phyloP scores from a whole-genome alignment of 2,797 vertebrate genomes.

The Urocyon cinereoargenteus region DNA sequence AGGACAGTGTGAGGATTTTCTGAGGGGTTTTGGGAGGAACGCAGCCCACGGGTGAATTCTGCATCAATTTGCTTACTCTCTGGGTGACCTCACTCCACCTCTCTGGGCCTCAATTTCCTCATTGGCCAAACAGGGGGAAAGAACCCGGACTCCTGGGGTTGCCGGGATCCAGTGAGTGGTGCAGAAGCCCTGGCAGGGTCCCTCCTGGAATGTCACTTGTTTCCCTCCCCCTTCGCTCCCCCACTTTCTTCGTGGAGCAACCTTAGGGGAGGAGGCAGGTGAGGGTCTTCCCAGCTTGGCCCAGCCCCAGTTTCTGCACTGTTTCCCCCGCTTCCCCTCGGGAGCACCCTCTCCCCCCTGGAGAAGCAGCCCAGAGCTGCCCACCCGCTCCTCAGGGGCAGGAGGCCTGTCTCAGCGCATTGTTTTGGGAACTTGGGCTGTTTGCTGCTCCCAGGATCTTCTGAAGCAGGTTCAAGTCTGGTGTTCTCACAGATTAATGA shows the following conservation, averaged over 20 bases:
- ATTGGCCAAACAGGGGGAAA: not conserved
- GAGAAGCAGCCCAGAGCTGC: not conserved
- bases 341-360: fast-evolving
- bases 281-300: not conserved
- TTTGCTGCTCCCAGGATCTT: not conserved
- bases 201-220: too few relatives aligned
- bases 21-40: slow-evolving; percentile 22
- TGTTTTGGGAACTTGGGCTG: fast-evolving
- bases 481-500: not conserved
- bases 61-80: not conserved
- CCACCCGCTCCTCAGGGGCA: fast-evolving
- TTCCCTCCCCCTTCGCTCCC: not conserved
- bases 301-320: fast-evolving
- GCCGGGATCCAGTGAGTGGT: fast-evolving
- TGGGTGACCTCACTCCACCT: slow-evolving; percentile 50
- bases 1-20: not conserved
- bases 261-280: not conserved
- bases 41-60: slow-evolving; percentile 58
- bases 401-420: fast-evolving
- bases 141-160: not conserved
- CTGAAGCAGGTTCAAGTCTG: not conserved
- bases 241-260: not conserved
- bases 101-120: not conserved
- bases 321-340: not conserved
- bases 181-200: not conserved